phyloP scores from a whole-genome alignment of 30 jellyfish, hydroid and myxozoan species.

The Cassiopea xamachana region DNA sequence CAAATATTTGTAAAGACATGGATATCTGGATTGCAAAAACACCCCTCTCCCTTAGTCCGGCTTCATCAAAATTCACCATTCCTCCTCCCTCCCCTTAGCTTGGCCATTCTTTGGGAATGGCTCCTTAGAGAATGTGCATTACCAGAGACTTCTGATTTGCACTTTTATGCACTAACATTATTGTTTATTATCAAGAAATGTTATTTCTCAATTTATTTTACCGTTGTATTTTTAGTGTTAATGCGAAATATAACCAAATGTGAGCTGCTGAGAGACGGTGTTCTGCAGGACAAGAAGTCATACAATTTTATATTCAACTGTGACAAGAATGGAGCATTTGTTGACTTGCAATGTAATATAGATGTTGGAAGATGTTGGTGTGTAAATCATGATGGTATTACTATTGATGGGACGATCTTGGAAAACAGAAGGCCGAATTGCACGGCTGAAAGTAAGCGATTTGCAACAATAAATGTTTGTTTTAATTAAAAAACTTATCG shows the following conservation, averaged over 20 bases:
- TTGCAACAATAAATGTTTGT: neutral
- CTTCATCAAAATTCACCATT: too few relatives aligned
- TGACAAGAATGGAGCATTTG: slow-evolving; percentile 46
- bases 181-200: too few relatives aligned
- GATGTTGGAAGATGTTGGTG: slow-evolving; percentile 57
- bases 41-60: too few relatives aligned
- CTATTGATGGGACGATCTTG: slow-evolving; percentile 37
- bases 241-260: slow-evolving; percentile 43
- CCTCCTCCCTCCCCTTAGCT: too few relatives aligned
- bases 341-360: slow-evolving; percentile 35
- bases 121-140: too few relatives aligned
- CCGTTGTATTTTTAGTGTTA: neutral
- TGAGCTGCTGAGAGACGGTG: slow-evolving; percentile 27
- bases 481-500: too few relatives aligned
- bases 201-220: neutral
- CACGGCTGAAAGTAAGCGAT: slow-evolving; percentile 10
- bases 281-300: neutral
- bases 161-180: too few relatives aligned
- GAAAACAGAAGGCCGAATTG: slow-evolving; percentile 1
- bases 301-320: slow-evolving; percentile 26
- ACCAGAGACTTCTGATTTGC: too few relatives aligned
- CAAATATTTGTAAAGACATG: too few relatives aligned
- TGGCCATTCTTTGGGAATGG: too few relatives aligned
- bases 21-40: too few relatives aligned
- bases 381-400: slow-evolving; percentile 52